Conservation (phyloP, 1,140 invertebrate species). For the Drosophila navojoa region DNA sequence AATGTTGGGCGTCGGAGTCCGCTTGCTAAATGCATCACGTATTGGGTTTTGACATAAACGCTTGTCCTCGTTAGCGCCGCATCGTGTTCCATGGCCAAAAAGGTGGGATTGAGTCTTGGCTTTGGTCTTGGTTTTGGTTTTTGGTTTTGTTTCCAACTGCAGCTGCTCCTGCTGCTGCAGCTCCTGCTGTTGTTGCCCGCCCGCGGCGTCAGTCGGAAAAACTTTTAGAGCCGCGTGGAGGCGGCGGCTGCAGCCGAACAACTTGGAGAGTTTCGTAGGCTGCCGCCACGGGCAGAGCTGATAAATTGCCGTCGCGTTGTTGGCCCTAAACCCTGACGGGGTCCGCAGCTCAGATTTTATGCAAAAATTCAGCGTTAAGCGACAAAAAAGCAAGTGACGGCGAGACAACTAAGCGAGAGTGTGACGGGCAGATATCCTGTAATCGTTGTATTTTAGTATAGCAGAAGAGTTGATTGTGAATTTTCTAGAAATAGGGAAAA, state of each 20-base stretch:
- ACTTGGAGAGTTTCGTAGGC: constrained; percentile 66
- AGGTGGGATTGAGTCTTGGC: constrained; percentile 37
- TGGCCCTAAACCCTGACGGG: constrained; percentile 40
- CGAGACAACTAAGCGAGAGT: no score
- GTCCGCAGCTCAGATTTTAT: constrained; percentile 62
- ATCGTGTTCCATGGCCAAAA: constrained; percentile 58
- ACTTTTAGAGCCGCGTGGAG: constrained; percentile 57
- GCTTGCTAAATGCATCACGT: constrained; percentile 79
- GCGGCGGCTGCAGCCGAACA: constrained; percentile 21
- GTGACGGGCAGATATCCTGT: not conserved
- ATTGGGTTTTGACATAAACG: constrained; percentile 82
- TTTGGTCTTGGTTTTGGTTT: constrained; percentile 33
- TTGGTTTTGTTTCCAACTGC: constrained; percentile 22
- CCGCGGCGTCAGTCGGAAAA: constrained; percentile 61
- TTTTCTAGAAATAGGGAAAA: no score
- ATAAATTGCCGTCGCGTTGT: constrained; percentile 68
- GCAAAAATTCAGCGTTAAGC: constrained; percentile 52
- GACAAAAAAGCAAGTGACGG: constrained; percentile 10
- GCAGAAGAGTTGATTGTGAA: no score
- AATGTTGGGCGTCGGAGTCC: constrained; percentile 8
- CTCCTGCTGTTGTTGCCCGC: constrained; percentile 36
- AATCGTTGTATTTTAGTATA: not conserved
- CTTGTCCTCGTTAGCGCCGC: constrained; percentile 81
- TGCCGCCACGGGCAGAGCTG: constrained; percentile 64
- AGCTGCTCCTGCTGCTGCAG: constrained; percentile 19